Evolutionary conservation across 2,888 invertebrate species (phyloP).

Genomic region (Celastrina argiolus): DNA sequence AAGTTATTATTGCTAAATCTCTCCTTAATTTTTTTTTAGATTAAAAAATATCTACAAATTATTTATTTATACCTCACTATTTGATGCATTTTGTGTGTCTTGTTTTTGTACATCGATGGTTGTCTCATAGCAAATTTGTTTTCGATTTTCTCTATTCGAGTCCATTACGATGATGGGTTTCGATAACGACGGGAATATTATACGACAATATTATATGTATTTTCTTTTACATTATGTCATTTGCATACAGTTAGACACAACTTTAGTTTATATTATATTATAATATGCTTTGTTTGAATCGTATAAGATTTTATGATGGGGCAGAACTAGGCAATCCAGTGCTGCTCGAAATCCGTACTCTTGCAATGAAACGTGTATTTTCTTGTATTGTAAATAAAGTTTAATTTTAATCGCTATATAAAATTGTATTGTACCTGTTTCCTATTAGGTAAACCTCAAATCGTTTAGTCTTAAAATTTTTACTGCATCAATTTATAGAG

Average conservation of each 20-base stretch:
- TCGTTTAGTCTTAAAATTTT: background rate
- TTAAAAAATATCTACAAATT: no score
- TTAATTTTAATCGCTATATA: no score
- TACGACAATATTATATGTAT: background rate
- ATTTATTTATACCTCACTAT: background rate
- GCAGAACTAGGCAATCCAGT: no score
- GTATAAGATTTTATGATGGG: no score
- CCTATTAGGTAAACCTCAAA: background rate
- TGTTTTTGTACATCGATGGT: background rate
- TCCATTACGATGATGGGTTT: conserved; percentile 25
- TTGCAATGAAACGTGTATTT: no score
- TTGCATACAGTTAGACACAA: background rate
- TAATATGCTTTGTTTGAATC: no score
- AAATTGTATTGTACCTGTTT: no score
- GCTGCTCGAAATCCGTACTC: no score
- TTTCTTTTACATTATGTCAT: background rate
- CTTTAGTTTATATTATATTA: background rate
- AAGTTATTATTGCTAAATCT: no score
- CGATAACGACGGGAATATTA: conserved; percentile 21
- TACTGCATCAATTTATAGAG: background rate
- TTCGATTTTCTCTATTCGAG: conserved; percentile 24
- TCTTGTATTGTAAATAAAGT: no score
- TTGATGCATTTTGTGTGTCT: background rate
- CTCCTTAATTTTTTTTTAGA: no score
- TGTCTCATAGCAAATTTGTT: conserved; percentile 23